Evolutionary conservation across 2,113 vertebrate genomes (phyloP).

Genomic region (Erpornis zantholeuca): DNA sequence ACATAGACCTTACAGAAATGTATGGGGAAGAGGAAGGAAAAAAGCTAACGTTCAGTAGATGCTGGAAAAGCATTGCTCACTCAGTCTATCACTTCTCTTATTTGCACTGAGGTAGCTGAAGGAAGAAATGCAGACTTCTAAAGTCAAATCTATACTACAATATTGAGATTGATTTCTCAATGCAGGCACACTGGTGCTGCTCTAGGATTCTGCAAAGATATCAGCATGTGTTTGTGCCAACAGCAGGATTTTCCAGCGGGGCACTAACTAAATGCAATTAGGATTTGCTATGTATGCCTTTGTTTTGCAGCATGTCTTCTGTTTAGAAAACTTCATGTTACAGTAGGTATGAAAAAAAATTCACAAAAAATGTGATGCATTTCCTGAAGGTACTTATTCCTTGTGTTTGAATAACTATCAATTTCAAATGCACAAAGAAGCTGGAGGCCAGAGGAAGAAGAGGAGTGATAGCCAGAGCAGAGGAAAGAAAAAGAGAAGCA

Average conservation of each 20-base stretch:
- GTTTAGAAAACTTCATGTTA: background rate
- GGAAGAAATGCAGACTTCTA: background rate
- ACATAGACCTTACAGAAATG: background rate
- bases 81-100: background rate
- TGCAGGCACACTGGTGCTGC: background rate
- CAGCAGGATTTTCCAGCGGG: background rate
- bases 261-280: background rate
- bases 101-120: background rate
- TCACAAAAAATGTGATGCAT: background rate
- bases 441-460: background rate
- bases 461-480: background rate
- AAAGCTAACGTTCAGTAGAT: background rate
- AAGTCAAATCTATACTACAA: background rate
- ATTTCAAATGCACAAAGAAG: background rate
- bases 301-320: background rate
- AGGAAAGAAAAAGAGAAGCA: background rate
- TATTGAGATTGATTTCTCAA: background rate
- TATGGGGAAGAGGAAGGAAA: background rate
- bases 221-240: background rate
- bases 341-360: rapidly evolving
- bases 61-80: background rate
- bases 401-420: background rate
- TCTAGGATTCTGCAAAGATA: background rate
- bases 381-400: background rate
- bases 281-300: background rate